phyloP scores from a whole-genome alignment of 2,113 vertebrate species.

The Oplegnathus fasciatus region DNA sequence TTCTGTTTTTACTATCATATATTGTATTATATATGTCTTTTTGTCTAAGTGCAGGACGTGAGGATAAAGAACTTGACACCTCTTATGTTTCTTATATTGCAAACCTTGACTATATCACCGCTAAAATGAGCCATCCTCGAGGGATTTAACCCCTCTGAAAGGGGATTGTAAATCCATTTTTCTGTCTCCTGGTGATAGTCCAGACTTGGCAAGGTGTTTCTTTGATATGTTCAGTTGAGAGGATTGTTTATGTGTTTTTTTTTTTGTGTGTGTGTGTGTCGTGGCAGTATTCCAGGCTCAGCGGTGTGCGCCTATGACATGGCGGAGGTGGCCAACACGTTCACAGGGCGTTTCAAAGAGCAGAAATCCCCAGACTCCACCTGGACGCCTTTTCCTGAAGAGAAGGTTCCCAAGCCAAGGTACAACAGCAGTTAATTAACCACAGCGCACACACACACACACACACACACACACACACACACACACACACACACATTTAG shows the following conservation, averaged over 20 bases:
- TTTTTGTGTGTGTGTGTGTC: constrained; percentile 48
- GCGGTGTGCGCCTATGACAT: constrained; percentile 99
- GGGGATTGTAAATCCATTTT: constrained; percentile 44
- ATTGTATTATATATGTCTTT: too few species aligned
- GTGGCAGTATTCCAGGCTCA: constrained; percentile 95
- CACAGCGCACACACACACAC: neutral
- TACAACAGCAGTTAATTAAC: constrained; percentile 74
- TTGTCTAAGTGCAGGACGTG: neutral
- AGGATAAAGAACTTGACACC: constrained; percentile 2
- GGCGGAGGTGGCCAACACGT: constrained; percentile 93
- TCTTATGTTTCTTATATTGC: neutral
- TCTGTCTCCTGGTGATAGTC: constrained; percentile 52
- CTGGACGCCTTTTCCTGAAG: constrained; percentile 97
- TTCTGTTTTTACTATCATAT: too few species aligned
- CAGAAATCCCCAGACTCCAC: constrained; percentile 98
- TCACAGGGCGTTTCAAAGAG: constrained; percentile 98
- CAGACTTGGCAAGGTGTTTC: constrained; percentile 64
- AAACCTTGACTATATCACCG: constrained; percentile 19
- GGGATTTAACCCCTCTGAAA: constrained; percentile 48
- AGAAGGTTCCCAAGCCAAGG: constrained; percentile 96
- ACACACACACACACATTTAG: neutral
- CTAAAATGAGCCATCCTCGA: constrained; percentile 27
- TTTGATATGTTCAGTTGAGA: constrained; percentile 55
- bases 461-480: constrained; percentile 26
- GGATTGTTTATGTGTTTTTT: constrained; percentile 45